These are phyloP conservation scores for Helarctos malayanus DNA, from an alignment of 2,797 vertebrate species.

Conservation along the genomic window DNA sequence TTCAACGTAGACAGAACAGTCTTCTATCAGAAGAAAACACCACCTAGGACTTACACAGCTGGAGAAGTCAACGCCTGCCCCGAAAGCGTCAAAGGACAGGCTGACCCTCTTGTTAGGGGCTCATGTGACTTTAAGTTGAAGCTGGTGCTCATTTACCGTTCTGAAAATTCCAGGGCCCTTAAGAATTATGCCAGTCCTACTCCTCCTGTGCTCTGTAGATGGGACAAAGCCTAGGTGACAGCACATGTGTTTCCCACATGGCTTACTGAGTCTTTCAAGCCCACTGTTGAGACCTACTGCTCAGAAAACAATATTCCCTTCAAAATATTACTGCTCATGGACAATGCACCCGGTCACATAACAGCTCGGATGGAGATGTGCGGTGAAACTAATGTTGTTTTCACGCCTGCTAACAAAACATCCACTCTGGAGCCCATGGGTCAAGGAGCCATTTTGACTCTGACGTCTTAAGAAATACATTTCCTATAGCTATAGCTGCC, in stretches of 20 bases:
- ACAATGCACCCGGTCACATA: not conserved
- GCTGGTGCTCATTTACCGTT: not conserved
- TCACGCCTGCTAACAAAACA: not conserved
- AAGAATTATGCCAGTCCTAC: not conserved
- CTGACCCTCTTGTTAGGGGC: not conserved
- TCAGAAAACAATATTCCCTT: not conserved
- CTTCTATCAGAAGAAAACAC: not conserved
- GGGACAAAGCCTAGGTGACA: not conserved
- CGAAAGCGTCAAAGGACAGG: not conserved
- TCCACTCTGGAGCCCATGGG: not conserved
- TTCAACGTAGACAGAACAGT: not conserved
- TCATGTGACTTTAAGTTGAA: not conserved
- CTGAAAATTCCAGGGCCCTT: not conserved
- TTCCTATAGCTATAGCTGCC: not conserved
- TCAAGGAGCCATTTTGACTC: not conserved
- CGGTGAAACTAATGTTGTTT: not conserved
- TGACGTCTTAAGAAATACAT: not conserved
- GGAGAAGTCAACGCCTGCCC: not conserved
- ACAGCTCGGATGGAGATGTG: not conserved
- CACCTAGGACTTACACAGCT: not conserved
- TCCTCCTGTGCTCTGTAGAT: not conserved
- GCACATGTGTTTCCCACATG: not conserved
- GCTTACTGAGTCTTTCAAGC: not conserved
- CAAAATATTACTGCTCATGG: not conserved
- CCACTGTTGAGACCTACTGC: not conserved